Evolutionary conservation across 2,113 vertebrate species (phyloP).

Genomic region (Megalops atlanticus): DNA sequence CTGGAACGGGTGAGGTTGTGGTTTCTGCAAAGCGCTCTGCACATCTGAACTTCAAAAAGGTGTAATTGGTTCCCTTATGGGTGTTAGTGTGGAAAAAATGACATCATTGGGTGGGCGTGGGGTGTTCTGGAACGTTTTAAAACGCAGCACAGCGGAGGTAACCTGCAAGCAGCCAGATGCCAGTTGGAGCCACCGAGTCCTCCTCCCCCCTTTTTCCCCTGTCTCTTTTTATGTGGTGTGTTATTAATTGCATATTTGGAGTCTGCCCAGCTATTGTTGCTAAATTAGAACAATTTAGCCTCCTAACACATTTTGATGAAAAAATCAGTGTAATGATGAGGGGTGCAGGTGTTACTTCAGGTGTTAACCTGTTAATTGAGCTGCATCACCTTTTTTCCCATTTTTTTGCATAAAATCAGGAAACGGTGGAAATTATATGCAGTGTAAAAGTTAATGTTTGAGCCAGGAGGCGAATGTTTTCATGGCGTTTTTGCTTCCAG

Average conservation of each 20-base stretch:
- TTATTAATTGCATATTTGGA: constrained; percentile 10
- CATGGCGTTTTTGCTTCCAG: no score
- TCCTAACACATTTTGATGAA: not conserved
- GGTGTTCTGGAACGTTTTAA: not conserved
- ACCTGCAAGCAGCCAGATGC: not conserved
- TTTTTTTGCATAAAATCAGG: not conserved
- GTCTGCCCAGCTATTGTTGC: not conserved
- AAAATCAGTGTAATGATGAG: not conserved
- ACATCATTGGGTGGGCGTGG: not conserved
- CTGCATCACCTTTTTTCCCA: not conserved
- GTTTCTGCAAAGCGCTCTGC: not conserved
- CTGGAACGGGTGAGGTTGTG: constrained; percentile 11
- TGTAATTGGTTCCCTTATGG: not conserved
- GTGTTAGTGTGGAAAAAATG: not conserved
- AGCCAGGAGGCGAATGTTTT: no score
- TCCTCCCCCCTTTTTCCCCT: not conserved
- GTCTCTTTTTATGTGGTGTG: not conserved
- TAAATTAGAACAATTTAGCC: not conserved
- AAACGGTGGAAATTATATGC: not conserved
- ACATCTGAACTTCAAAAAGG: not conserved
- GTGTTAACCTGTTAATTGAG: not conserved
- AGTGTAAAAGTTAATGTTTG: not conserved
- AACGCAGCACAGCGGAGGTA: not conserved
- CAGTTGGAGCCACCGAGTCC: not conserved
- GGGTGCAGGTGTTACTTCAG: not conserved